Evolutionary conservation across 1,140 invertebrate genomes (phyloP).

Genomic region (Drosophila nigromelanica): DNA sequence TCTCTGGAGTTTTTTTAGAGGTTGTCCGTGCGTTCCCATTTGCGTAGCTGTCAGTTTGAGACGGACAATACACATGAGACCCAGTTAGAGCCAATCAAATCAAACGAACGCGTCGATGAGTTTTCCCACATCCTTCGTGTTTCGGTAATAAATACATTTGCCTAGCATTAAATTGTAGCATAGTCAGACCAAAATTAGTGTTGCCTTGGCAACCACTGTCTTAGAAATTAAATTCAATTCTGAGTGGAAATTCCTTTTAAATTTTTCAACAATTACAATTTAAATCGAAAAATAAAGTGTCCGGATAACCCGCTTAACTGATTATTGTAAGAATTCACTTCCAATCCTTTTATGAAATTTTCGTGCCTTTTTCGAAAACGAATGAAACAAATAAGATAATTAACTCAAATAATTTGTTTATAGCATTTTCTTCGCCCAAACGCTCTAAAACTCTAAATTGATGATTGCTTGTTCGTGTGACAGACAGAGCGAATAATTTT

Average conservation of each 20-base stretch:
- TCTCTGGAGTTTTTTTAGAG: constrained; percentile 44
- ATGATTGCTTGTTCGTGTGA: too few species aligned
- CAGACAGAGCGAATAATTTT: too few species aligned
- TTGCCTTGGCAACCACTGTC: background rate
- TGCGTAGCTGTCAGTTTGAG: constrained; percentile 68
- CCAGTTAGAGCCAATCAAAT: constrained; percentile 43
- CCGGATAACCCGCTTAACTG: too few species aligned
- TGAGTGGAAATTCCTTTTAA: background rate
- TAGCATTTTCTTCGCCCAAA: too few species aligned
- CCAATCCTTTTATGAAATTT: too few species aligned
- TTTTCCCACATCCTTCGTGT: background rate
- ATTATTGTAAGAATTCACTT: too few species aligned
- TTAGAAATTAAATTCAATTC: background rate
- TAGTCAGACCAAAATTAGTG: background rate
- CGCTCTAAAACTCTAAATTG: too few species aligned
- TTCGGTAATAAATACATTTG: background rate
- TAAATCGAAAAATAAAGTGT: too few species aligned
- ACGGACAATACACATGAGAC: constrained; percentile 64
- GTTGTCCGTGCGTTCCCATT: constrained; percentile 60
- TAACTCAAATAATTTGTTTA: too few species aligned
- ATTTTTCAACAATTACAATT: too few species aligned
- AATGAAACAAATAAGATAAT: too few species aligned
- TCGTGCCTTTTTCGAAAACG: too few species aligned
- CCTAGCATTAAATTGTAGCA: background rate
- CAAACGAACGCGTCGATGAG: constrained; percentile 32